phyloP scores from a whole-genome alignment of 1,140 invertebrate genomes.

The Pseudomyrmex sp. region DNA sequence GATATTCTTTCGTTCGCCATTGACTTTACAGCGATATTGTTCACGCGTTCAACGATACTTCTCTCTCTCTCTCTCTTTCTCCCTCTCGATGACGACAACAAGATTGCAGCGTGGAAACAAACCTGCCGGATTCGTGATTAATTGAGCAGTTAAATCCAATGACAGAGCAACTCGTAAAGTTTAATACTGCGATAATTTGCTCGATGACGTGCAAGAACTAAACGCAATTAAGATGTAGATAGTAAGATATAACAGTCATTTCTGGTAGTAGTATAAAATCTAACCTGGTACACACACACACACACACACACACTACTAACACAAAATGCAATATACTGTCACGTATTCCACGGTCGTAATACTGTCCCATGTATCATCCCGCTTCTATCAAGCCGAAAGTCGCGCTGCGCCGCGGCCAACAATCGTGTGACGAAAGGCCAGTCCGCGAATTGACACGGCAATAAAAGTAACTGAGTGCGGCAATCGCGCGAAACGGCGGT shows the following conservation, averaged over 20 bases:
- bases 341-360: constrained; percentile 31
- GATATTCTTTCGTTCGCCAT: constrained; percentile 9
- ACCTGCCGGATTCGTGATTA: not conserved
- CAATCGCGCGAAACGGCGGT: constrained; percentile 41
- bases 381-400: constrained; percentile 37
- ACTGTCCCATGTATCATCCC: constrained; percentile 24
- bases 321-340: constrained; percentile 27
- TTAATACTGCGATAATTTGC: not conserved
- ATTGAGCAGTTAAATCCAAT: not conserved
- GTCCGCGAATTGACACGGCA: constrained; percentile 48
- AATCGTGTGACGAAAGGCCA: constrained; percentile 47
- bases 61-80: too few relatives aligned
- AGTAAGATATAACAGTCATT: not conserved
- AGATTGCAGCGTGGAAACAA: not conserved
- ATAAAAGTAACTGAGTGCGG: constrained; percentile 59
- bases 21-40: not conserved
- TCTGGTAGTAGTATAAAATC: constrained; percentile 1
- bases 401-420: not conserved
- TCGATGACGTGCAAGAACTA: not conserved
- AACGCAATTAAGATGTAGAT: constrained; percentile 1
- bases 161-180: not conserved
- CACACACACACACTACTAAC: not conserved
- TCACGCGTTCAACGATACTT: not conserved
- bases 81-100: not conserved
- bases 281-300: not conserved